Conservation (phyloP, 1,140 invertebrate genomes). For the Pararge aegeria region DNA sequence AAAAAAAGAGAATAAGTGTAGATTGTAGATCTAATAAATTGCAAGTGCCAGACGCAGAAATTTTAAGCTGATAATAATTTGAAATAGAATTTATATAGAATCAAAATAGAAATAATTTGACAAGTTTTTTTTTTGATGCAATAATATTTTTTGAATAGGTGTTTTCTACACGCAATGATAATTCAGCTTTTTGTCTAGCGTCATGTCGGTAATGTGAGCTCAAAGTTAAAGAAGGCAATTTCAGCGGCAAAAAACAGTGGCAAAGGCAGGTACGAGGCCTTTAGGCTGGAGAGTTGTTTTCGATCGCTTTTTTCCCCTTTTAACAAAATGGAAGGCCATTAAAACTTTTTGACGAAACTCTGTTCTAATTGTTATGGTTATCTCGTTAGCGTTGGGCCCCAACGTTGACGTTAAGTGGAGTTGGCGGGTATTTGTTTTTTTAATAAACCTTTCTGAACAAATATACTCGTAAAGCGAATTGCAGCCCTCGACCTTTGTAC, state of each 20-base stretch:
- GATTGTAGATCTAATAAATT: too few relatives aligned
- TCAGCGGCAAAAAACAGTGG: conserved; percentile 23
- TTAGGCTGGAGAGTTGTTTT: conserved; percentile 38
- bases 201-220: neutral
- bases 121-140: too few relatives aligned
- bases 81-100: too few relatives aligned
- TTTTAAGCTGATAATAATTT: too few relatives aligned
- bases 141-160: too few relatives aligned
- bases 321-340: conserved; percentile 54
- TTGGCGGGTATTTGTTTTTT: conserved; percentile 15
- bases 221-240: conserved; percentile 16
- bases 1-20: too few relatives aligned
- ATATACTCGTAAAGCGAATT: neutral
- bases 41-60: too few relatives aligned
- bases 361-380: conserved; percentile 59
- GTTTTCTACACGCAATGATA: too few relatives aligned
- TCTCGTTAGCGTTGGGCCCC: conserved; percentile 44
- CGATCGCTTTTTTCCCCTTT: conserved; percentile 47
- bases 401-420: conserved; percentile 25
- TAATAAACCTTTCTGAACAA: conserved; percentile 1
- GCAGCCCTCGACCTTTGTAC: neutral
- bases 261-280: conserved; percentile 24
- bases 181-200: neutral
- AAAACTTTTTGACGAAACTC: conserved; percentile 58
- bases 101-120: too few relatives aligned